phyloP scores from a whole-genome alignment of 1,140 invertebrate species.

The Diorhabda carinulata region DNA sequence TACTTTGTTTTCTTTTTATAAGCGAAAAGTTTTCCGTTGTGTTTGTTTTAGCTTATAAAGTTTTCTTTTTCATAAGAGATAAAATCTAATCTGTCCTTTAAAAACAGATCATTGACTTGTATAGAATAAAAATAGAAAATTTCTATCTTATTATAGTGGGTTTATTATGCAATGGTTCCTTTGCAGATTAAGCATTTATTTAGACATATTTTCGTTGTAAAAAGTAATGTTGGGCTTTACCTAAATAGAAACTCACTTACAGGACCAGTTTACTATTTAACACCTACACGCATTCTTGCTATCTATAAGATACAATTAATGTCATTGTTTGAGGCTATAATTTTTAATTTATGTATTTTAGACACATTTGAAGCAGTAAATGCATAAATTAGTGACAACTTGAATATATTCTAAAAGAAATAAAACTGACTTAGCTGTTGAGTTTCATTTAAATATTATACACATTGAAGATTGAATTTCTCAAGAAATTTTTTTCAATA shows the following conservation, averaged over 20 bases:
- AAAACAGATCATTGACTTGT: not conserved
- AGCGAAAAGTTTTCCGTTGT: not conserved
- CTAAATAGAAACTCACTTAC: too few relatives aligned
- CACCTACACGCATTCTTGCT: not conserved
- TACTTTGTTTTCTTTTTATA: not conserved
- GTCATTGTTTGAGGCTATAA: constrained; percentile 2
- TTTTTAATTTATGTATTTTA: not conserved
- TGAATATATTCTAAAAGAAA: too few relatives aligned
- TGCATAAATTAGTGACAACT: not conserved
- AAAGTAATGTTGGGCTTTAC: too few relatives aligned
- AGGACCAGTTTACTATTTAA: not conserved
- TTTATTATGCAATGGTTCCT: too few relatives aligned
- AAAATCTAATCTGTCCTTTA: not conserved
- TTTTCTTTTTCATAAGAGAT: not conserved
- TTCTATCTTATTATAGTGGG: not conserved
- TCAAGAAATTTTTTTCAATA: too few relatives aligned
- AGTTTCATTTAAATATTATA: too few relatives aligned
- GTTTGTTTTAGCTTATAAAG: too few relatives aligned
- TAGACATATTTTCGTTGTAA: too few relatives aligned
- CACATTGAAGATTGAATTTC: too few relatives aligned
- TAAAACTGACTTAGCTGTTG: too few relatives aligned
- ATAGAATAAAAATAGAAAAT: not conserved
- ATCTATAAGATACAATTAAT: not conserved
- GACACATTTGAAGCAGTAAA: not conserved
- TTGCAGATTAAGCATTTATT: too few relatives aligned